These are phyloP conservation scores for Lepidonotus clava DNA, from an alignment of 2,888 invertebrate species.

Conservation along the genomic window DNA sequence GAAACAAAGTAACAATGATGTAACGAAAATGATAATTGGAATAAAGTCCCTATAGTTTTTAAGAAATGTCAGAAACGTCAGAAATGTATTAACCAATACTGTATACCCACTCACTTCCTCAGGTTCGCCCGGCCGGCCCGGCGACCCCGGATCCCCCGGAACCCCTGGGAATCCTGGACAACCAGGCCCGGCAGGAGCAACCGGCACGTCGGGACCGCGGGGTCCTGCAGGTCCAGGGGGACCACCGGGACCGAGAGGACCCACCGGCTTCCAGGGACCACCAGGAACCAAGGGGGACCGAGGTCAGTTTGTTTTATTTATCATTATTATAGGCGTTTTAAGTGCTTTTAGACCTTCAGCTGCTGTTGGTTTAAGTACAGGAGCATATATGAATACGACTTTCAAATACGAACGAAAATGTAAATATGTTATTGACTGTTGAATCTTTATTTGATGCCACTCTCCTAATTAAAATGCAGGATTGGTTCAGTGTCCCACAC, in stretches of 20 bases:
- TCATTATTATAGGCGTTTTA: too few species aligned
- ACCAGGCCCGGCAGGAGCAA: slow-evolving; percentile 57
- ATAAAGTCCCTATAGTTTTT: too few species aligned
- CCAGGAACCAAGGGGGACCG: neutral
- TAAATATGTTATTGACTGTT: neutral
- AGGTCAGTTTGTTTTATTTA: neutral
- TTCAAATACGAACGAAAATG: neutral
- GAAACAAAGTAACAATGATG: too few species aligned
- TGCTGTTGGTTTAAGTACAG: too few species aligned
- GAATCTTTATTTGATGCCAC: too few species aligned
- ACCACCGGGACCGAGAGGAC: neutral
- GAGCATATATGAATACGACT: neutral
- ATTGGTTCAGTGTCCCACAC: too few species aligned
- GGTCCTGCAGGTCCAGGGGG: slow-evolving; percentile 56
- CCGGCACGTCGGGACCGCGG: slow-evolving; percentile 54
- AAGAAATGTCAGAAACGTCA: too few species aligned
- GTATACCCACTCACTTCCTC: too few species aligned
- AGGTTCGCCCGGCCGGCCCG: neutral
- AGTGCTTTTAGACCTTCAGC: too few species aligned
- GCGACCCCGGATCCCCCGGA: neutral
- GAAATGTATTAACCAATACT: too few species aligned
- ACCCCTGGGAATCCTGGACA: slow-evolving; percentile 53
- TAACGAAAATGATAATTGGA: too few species aligned
- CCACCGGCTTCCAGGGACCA: neutral
- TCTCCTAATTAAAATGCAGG: too few species aligned